Evolutionary conservation across 1,140 invertebrate species (phyloP), one percentile per base, ranked within the genome.

Genomic region (Cryptotermes secundus): DNA sequence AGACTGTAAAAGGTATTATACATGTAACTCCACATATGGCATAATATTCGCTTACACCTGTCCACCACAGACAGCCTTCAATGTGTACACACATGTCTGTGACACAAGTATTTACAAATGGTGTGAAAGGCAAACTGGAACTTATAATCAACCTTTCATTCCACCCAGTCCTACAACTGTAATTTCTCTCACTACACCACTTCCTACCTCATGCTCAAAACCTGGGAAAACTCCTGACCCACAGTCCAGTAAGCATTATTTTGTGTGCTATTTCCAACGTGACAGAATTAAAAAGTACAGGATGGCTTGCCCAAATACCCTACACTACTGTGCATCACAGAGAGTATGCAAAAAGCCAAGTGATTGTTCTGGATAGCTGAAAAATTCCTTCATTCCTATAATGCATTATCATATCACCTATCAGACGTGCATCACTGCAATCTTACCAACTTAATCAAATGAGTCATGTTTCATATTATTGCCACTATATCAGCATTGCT

Each of bases 1-100:
- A 0, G 89, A 91, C 82, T 92, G 91, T 80, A 89, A 87, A 0
- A 91, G 88, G n/a, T 92, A 92, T 85, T 92, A 91, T 83, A 89
- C 89, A 0, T 92, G 91, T 84, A 89, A 90, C 83, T 89, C 90
- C 34, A 89, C 89, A 86, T 88, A 87, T 49, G 89, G 90, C 34
- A 87, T 88, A 79, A 86, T 92, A 0, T 82, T 88, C 0, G 88
- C 90, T 45, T 92, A 91, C 85, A 88, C 88, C 4, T 92, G 91
- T 86, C 91, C 91, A 0, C 86, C 87, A 12, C 88, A 89, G 31
- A 91, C 91, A 0, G 91, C 89, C 0, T 92, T 92, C 83, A 92
- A 92, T 85, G 84, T 87, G 72, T 87, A 88, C 38, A 89, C 88
- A 22, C 88, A 88, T 84, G 88, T 90, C 7, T 92, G 91, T 80